These are phyloP conservation scores for Oreochromis mossambicus DNA, from an alignment of 2,797 vertebrate genomes.

Conservation along the genomic window DNA sequence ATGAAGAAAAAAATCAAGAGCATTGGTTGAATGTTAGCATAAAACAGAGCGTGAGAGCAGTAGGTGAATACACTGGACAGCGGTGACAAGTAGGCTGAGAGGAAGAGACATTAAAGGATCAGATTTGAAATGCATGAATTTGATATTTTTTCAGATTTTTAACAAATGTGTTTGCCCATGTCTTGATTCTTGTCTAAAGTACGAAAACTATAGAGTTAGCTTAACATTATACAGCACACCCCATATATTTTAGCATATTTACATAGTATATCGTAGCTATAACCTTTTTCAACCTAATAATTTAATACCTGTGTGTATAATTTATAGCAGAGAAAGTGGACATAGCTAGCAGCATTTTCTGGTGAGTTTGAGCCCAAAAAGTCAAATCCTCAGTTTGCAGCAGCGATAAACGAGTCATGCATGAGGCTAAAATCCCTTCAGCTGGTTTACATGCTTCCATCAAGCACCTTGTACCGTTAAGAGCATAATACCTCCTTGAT, in stretches of 20 bases:
- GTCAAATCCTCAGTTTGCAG: not conserved
- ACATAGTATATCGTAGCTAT: not conserved
- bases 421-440: not conserved
- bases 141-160: not conserved
- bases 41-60: not conserved
- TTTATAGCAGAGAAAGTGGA: not conserved
- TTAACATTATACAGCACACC: not conserved
- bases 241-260: not conserved
- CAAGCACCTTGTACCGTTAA: not conserved
- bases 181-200: not conserved
- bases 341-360: no score
- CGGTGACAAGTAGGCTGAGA: not conserved
- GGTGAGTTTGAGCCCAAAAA: not conserved
- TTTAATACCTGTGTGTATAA: not conserved
- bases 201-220: not conserved
- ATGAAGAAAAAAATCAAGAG: not conserved
- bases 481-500: conserved; percentile 26
- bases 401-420: not conserved
- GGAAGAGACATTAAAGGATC: not conserved
- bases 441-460: conserved; percentile 9
- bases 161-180: not conserved
- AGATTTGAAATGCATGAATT: not conserved
- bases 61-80: not conserved
- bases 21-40: not conserved
- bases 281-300: not conserved